These are phyloP conservation scores for Motacilla alba DNA, from an alignment of 2,113 vertebrate species.

Conservation along the genomic window DNA sequence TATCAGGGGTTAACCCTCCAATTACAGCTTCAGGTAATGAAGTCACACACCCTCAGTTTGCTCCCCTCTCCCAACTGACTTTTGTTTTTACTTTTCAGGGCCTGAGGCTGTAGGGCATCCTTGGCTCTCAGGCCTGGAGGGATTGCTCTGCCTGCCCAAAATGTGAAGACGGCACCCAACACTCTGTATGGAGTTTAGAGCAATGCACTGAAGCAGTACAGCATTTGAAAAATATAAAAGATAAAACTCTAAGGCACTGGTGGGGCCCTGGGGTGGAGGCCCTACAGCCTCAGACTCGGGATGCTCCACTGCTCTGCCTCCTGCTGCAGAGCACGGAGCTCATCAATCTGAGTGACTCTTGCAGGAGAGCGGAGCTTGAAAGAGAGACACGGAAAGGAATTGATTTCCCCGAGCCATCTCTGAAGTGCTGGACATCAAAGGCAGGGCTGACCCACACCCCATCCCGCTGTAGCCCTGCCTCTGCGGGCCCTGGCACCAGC, in stretches of 20 bases:
- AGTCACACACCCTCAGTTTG: background rate
- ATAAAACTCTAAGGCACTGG: background rate
- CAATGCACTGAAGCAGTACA: background rate
- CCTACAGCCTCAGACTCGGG: accelerated
- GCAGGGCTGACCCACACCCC: background rate
- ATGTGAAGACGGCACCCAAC: background rate
- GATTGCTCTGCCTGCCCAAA: background rate
- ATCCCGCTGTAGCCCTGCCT: background rate
- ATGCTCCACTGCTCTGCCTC: background rate
- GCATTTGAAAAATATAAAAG: background rate
- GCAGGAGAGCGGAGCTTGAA: accelerated
- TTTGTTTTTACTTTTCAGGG: background rate
- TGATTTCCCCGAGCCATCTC: background rate
- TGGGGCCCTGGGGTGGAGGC: accelerated
- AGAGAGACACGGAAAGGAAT: background rate
- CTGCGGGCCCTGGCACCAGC: background rate
- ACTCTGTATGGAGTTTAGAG: background rate
- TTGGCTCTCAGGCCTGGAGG: background rate
- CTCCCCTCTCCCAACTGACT: background rate
- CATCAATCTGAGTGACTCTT: accelerated
- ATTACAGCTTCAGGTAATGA: background rate
- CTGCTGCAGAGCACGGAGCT: background rate
- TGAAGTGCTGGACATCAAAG: background rate
- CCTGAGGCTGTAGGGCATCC: background rate
- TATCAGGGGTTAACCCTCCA: background rate